Percentiles rank a stretch among this genome's conserved stretches.
These are phyloP conservation scores for Ridgeia piscesae DNA, from an alignment of 1,140 invertebrate species.

Conservation along the genomic window DNA sequence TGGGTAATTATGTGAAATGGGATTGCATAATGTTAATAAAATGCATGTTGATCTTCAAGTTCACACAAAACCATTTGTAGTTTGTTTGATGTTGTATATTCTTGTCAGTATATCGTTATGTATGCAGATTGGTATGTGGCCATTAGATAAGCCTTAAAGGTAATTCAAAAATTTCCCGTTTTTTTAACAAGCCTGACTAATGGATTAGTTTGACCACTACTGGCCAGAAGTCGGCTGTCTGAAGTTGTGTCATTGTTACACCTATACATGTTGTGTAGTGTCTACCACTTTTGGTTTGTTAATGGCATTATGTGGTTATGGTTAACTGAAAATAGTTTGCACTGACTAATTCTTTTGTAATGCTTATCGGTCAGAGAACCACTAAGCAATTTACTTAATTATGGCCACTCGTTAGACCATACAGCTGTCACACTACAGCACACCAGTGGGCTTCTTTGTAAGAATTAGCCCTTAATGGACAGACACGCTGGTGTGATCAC, in stretches of 20 bases:
- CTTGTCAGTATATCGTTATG: too few species aligned
- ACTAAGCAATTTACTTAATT: not conserved
- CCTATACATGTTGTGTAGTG: not conserved
- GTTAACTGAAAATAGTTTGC: not conserved
- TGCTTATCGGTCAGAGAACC: not conserved
- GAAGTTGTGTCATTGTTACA: not conserved
- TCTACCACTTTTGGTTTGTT: not conserved
- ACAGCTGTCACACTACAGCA: not conserved
- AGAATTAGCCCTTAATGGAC: not conserved
- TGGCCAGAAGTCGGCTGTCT: not conserved
- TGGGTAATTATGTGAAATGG: too few species aligned
- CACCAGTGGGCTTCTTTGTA: not conserved
- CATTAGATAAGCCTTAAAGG: too few species aligned
- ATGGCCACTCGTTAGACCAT: not conserved
- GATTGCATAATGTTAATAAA: too few species aligned
- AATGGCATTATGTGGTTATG: too few species aligned
- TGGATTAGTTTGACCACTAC: not conserved
- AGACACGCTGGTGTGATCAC: not conserved
- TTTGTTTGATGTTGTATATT: too few species aligned
- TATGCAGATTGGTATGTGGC: too few species aligned
- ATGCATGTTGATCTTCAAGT: too few species aligned
- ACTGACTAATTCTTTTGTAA: not conserved
- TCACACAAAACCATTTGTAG: too few species aligned
- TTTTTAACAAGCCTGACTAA: too few species aligned
- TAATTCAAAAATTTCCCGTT: too few species aligned